Percentiles rank a stretch among this genome's conserved stretches.
Conservation (phyloP, 2,797 vertebrate species). For the Crocidura indochinensis region DNA sequence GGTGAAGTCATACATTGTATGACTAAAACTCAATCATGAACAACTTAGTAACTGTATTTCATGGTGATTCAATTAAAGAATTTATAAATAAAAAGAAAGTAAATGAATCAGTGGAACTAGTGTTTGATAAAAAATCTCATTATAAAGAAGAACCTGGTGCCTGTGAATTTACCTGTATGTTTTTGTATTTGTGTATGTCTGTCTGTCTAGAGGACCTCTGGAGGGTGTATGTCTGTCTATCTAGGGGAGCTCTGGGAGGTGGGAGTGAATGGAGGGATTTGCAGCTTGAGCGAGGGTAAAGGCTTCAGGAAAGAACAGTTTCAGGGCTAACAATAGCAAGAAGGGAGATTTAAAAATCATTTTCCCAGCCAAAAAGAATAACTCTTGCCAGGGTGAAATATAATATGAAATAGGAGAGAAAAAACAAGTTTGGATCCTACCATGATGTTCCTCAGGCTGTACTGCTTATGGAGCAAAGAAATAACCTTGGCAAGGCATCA, state of each 20-base stretch:
- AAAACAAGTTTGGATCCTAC: constrained; percentile 41
- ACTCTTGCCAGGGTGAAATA: constrained; percentile 70
- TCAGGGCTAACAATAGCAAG: constrained; percentile 54
- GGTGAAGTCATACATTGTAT: too few relatives aligned
- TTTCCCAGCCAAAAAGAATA: constrained; percentile 82
- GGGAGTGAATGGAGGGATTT: neutral
- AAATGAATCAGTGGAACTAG: too few relatives aligned
- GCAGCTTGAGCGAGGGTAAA: neutral
- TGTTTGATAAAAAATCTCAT: neutral
- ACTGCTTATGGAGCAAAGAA: constrained; percentile 80
- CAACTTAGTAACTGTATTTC: too few relatives aligned
- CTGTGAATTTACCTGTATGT: too few relatives aligned
- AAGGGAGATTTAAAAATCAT: constrained; percentile 80
- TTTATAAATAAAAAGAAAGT: too few relatives aligned
- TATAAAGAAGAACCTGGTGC: neutral
- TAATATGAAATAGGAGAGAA: constrained; percentile 65
- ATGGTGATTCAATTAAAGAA: too few relatives aligned
- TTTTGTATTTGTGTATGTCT: too few relatives aligned
- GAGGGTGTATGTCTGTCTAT: neutral
- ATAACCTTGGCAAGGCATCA: constrained; percentile 54
- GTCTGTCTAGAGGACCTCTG: neutral
- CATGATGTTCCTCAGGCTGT: constrained; percentile 26
- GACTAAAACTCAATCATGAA: too few relatives aligned
- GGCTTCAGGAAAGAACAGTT: neutral
- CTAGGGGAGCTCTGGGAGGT: neutral